phyloP scores from a whole-genome alignment of 2,888 invertebrate genomes.

The Hesperia comma region DNA sequence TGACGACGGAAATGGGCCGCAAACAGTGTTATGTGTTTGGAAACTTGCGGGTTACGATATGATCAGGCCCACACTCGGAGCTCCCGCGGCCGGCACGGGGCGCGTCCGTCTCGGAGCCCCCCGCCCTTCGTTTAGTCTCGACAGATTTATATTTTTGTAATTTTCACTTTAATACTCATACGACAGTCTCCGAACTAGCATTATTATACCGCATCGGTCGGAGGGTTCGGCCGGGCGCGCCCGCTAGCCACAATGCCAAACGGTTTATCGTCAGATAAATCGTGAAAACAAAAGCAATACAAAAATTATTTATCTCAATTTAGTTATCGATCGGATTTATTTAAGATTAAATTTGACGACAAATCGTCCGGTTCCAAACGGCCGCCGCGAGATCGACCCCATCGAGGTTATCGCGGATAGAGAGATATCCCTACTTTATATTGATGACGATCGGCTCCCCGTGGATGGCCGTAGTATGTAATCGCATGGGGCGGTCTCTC shows the following conservation, averaged over 20 bases:
- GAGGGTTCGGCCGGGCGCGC: slow-evolving; percentile 53
- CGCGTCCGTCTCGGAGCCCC: slow-evolving; percentile 58
- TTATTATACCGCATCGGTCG: slow-evolving; percentile 24
- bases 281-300: slow-evolving; percentile 16
- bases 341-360: slow-evolving; percentile 42
- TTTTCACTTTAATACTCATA: slow-evolving; percentile 42
- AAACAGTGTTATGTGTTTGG: background rate
- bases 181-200: slow-evolving; percentile 39
- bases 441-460: no score
- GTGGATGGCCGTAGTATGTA: no score
- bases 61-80: slow-evolving; percentile 46
- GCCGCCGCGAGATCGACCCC: slow-evolving; percentile 48
- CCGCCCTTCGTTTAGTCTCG: slow-evolving; percentile 45
- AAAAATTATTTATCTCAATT: slow-evolving; percentile 13
- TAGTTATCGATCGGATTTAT: slow-evolving; percentile 17
- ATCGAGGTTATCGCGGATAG: slow-evolving; percentile 18
- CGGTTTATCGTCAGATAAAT: slow-evolving; percentile 44
- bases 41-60: background rate
- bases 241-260: slow-evolving; percentile 39
- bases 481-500: slow-evolving; percentile 31
- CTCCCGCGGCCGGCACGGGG: slow-evolving; percentile 58
- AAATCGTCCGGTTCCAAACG: slow-evolving; percentile 44
- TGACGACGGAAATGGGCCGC: slow-evolving; percentile 1
- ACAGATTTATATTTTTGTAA: slow-evolving; percentile 57
- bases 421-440: background rate